phyloP scores from a whole-genome alignment of 1,140 invertebrate species.

The Sinonovacula constricta region DNA sequence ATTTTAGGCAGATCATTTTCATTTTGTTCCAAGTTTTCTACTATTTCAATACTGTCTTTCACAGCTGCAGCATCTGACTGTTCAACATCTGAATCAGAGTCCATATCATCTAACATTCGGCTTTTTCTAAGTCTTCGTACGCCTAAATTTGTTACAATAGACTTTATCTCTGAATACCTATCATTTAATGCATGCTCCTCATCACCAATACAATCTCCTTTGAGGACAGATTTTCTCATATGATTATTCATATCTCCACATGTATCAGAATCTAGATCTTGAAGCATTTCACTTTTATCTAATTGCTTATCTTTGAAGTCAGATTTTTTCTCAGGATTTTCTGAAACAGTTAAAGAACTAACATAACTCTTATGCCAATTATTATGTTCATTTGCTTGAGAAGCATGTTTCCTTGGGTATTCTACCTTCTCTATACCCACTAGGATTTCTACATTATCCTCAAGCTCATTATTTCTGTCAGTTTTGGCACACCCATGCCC shows the following conservation, averaged over 20 bases:
- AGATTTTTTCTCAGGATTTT: not conserved
- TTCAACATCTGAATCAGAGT: constrained; percentile 32
- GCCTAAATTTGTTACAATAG: constrained; percentile 19
- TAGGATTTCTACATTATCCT: not conserved
- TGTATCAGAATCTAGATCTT: not conserved
- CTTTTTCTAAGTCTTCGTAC: constrained; percentile 37
- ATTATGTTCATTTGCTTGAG: no score
- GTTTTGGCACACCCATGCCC: no score
- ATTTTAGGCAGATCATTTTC: no score
- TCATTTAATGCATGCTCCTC: not conserved
- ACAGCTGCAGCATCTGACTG: not conserved
- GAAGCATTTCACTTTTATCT: not conserved
- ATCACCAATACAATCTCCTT: not conserved
- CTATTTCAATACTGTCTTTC: no score
- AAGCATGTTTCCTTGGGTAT: not conserved
- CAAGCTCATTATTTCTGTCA: no score
- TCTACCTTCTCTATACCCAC: not conserved
- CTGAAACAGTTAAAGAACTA: not conserved
- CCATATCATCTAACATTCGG: constrained; percentile 28
- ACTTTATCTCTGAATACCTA: constrained; percentile 5
- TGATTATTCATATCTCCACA: not conserved
- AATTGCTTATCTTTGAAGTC: not conserved
- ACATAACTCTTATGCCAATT: not conserved
- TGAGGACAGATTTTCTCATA: no score
- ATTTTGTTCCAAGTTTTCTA: no score